A percentile compares a stretch with the other conserved stretches of the same genome.
These are phyloP conservation scores for Balaeniceps rex DNA, from an alignment of 2,113 vertebrate species.

Conservation along the genomic window DNA sequence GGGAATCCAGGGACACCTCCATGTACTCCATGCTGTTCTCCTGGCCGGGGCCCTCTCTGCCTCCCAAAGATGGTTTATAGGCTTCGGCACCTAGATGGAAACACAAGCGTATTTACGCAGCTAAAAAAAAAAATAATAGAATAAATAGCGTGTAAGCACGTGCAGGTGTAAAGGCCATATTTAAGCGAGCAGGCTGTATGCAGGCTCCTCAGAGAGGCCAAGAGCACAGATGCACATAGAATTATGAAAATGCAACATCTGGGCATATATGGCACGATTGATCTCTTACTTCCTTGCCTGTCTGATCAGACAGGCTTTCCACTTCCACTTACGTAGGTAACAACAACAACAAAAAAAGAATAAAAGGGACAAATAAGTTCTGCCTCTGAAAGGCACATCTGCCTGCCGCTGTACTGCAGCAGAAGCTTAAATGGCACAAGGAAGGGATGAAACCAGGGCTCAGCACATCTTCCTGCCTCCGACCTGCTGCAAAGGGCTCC, in stretches of 20 bases:
- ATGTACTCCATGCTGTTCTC: conserved; percentile 83
- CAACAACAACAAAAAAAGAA: not conserved
- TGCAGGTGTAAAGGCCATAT: not conserved
- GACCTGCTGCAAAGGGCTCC: not conserved
- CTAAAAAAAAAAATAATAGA: not conserved
- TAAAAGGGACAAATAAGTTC: not conserved
- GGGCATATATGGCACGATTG: not conserved
- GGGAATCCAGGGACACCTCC: conserved; percentile 88
- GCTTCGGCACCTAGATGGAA: conserved; percentile 64
- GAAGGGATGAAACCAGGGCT: not conserved
- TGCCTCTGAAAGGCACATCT: not conserved
- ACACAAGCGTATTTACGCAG: not conserved
- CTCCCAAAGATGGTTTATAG: conserved; percentile 68
- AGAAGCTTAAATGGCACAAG: not conserved
- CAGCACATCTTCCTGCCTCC: not conserved
- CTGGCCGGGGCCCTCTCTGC: conserved; percentile 49
- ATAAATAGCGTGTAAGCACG: not conserved
- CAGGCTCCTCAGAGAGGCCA: not conserved
- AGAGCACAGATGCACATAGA: not conserved
- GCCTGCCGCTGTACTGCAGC: not conserved
- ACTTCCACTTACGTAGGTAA: not conserved
- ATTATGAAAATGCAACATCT: not conserved
- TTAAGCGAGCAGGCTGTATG: not conserved
- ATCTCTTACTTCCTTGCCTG: not conserved
- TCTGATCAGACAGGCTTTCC: not conserved